Conservation (phyloP, 2,888 invertebrate species). For the Hirtodrosophila histrioides region DNA sequence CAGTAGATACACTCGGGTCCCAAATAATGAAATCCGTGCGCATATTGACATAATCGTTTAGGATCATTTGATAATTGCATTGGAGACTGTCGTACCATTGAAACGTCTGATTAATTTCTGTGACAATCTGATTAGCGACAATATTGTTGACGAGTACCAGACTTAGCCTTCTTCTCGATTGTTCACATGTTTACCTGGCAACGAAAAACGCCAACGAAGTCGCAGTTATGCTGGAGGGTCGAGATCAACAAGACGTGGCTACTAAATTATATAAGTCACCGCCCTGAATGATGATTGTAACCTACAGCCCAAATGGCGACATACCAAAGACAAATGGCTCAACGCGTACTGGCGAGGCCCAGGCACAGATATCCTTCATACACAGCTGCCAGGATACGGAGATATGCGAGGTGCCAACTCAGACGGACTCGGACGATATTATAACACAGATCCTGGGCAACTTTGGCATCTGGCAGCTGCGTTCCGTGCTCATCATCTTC, state of each 20-base stretch:
- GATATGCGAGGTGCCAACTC: not conserved
- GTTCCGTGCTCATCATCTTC: conserved; percentile 83
- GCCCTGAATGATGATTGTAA: conserved; percentile 26
- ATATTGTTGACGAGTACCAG: conserved; percentile 62
- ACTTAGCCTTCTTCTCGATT: conserved; percentile 27
- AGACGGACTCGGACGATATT: conserved; percentile 53
- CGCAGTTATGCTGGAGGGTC: conserved; percentile 67
- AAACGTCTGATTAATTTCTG: conserved; percentile 26
- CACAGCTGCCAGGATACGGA: conserved; percentile 24
- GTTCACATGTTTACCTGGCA: conserved; percentile 39
- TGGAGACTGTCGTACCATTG: conserved; percentile 30
- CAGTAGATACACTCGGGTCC: conserved; percentile 4
- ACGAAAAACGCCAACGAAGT: conserved; percentile 48
- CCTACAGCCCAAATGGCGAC: conserved; percentile 16
- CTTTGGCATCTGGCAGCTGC: conserved; percentile 84
- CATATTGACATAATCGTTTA: conserved; percentile 57
- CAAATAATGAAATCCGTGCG: not conserved
- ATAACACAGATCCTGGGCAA: conserved; percentile 81
- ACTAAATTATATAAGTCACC: conserved; percentile 44
- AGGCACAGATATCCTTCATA: conserved; percentile 26
- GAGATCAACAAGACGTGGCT: conserved; percentile 48
- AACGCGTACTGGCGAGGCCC: conserved; percentile 33
- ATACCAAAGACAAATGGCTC: conserved; percentile 34
- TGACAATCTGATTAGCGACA: conserved; percentile 68
- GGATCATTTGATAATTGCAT: conserved; percentile 44